Conservation (phyloP, 2,797 vertebrate species). For the Serranus cabrilla region DNA sequence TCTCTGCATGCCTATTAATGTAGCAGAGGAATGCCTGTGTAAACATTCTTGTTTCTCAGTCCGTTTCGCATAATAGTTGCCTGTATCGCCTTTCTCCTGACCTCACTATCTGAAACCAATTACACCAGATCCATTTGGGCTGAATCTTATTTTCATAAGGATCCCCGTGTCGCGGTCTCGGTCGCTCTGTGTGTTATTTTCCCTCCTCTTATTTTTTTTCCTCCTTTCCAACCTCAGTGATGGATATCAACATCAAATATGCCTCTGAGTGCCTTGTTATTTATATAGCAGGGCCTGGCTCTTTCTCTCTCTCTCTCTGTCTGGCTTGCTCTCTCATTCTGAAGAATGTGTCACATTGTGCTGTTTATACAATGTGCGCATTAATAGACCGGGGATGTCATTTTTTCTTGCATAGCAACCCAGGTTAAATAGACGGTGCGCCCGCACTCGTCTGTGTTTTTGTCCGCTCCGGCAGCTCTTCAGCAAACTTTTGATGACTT, state of each 20-base stretch:
- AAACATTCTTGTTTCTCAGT: conserved; percentile 97
- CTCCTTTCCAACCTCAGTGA: conserved; percentile 90
- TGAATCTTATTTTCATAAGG: conserved; percentile 99
- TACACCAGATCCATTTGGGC: conserved; percentile 98
- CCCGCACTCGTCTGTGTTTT: conserved; percentile 70
- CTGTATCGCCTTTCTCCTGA: conserved; percentile 97
- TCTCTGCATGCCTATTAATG: conserved; percentile 90
- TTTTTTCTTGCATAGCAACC: conserved; percentile 97
- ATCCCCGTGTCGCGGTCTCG: conserved; percentile 91
- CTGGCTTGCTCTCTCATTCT: conserved; percentile 82
- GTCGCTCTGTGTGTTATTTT: conserved; percentile 77
- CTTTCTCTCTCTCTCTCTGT: conserved; percentile 49
- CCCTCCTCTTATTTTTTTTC: conserved; percentile 75
- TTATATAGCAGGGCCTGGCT: conserved; percentile 91
- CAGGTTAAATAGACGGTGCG: conserved; percentile 91
- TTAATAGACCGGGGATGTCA: conserved; percentile 95
- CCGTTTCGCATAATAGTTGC: conserved; percentile 94
- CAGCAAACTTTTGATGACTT: conserved; percentile 85
- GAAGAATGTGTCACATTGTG: conserved; percentile 98
- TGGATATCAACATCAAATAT: conserved; percentile 99
- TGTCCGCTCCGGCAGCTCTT: conserved; percentile 71
- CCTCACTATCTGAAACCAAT: conserved; percentile 99
- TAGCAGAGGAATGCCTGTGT: conserved; percentile 94
- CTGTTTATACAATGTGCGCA: conserved; percentile 98
- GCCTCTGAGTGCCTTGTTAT: conserved; percentile 99